A percentile compares a stretch with the other conserved stretches of the same genome.
Evolutionary conservation across 2,113 vertebrate genomes (phyloP).

Genomic region (Galemys pyrenaicus): DNA sequence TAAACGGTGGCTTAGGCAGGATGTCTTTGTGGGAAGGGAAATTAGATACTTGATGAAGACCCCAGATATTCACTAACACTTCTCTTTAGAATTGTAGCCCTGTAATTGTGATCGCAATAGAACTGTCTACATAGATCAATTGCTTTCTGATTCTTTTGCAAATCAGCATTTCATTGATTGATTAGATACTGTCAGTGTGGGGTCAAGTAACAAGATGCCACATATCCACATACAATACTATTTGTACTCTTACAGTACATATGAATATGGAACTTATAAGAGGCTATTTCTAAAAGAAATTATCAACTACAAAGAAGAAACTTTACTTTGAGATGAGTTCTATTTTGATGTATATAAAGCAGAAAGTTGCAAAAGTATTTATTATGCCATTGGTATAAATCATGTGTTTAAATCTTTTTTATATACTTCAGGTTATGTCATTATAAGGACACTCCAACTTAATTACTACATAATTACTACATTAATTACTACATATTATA

Average conservation of each 20-base stretch:
- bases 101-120: too few relatives aligned
- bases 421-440: background rate
- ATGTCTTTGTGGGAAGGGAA: background rate
- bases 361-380: background rate
- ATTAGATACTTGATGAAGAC: background rate
- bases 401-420: background rate
- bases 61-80: constrained; percentile 37
- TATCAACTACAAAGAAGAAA: background rate
- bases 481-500: background rate
- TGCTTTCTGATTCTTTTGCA: background rate
- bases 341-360: background rate
- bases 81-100: background rate
- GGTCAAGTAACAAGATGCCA: background rate
- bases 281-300: background rate
- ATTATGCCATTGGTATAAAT: background rate
- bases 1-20: background rate
- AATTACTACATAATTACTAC: too few relatives aligned
- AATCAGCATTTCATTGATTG: constrained; percentile 33
- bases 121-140: background rate
- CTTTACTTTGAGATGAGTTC: background rate
- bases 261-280: background rate
- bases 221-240: background rate
- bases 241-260: background rate
- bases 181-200: background rate
- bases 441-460: background rate